Conservation (phyloP, 2,113 vertebrate species). For the Otolemur garnettii region DNA sequence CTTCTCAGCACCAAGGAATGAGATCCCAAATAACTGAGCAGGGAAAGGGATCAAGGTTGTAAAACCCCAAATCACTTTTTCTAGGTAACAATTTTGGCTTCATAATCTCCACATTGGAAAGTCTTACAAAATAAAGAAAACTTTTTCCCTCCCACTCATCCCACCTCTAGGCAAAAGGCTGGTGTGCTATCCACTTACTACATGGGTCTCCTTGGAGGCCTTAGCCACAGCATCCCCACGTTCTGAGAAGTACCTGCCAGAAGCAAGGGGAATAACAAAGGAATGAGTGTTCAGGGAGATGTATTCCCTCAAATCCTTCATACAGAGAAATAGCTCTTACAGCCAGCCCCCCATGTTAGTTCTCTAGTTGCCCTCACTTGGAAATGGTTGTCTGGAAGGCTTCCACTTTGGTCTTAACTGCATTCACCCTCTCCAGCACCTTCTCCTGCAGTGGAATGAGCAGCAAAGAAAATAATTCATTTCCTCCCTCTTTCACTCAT, state of each 20-base stretch:
- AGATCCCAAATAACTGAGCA: slow-evolving; percentile 28
- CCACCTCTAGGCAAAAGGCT: background rate
- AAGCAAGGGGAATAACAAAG: slow-evolving; percentile 6
- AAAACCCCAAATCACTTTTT: slow-evolving; percentile 31
- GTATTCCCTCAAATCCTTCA: background rate
- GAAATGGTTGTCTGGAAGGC: slow-evolving; percentile 91
- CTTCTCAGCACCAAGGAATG: slow-evolving; percentile 46
- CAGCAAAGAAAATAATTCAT: slow-evolving; percentile 38
- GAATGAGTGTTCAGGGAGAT: background rate
- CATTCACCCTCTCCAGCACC: slow-evolving; percentile 92
- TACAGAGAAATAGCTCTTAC: background rate
- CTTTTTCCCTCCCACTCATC: background rate
- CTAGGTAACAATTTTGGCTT: slow-evolving; percentile 23
- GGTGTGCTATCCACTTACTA: slow-evolving; percentile 87
- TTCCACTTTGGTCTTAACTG: slow-evolving; percentile 94
- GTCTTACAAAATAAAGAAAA: slow-evolving; percentile 20
- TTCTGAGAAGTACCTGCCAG: slow-evolving; percentile 90
- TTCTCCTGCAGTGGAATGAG: slow-evolving; percentile 89
- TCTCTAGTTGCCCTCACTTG: slow-evolving; percentile 84
- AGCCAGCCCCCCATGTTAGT: background rate
- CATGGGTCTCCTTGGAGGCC: slow-evolving; percentile 95
- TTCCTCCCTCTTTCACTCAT: background rate
- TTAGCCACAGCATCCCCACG: slow-evolving; percentile 94
- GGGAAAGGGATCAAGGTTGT: background rate
- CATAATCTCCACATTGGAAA: slow-evolving; percentile 13